These are phyloP conservation scores for Rhingia rostrata DNA, from an alignment of 2,888 invertebrate genomes.

Conservation along the genomic window DNA sequence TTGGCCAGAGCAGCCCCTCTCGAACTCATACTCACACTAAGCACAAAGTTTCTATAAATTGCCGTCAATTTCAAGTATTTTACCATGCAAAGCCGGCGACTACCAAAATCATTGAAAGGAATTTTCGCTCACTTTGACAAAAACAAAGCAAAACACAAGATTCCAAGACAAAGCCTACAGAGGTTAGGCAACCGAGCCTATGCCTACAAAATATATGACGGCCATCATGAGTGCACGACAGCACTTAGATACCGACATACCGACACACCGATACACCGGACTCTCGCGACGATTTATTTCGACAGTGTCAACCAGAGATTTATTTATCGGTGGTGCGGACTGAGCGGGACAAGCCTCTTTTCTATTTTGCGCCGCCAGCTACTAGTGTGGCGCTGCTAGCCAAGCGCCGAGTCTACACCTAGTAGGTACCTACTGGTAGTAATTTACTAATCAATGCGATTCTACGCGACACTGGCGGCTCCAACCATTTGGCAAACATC, in stretches of 20 bases:
- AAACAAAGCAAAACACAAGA: neutral
- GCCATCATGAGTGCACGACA: neutral
- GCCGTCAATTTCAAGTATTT: conserved; percentile 38
- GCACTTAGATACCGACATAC: neutral
- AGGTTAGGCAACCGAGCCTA: neutral
- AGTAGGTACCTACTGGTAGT: conserved; percentile 5
- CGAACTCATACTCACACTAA: neutral
- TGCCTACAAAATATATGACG: neutral
- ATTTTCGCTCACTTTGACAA: conserved; percentile 3
- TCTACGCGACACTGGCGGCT: conserved; percentile 27
- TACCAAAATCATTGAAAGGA: conserved; percentile 37
- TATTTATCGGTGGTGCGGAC: conserved; percentile 49
- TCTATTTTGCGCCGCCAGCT: conserved; percentile 58
- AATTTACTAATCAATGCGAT: conserved; percentile 57
- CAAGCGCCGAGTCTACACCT: neutral
- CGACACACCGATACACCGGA: neutral
- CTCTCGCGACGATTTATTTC: conserved; percentile 49
- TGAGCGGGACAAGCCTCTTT: conserved; percentile 62
- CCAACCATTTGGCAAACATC: conserved; percentile 39
- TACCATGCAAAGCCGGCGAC: conserved; percentile 31
- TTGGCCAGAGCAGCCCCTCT: neutral
- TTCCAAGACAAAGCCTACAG: conserved; percentile 18
- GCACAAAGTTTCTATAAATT: neutral
- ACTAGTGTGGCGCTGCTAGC: conserved; percentile 29
- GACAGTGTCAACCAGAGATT: conserved; percentile 55